Evolutionary conservation across 2,797 vertebrate species (phyloP).

Genomic region (Lepilemur ruficaudatus): DNA sequence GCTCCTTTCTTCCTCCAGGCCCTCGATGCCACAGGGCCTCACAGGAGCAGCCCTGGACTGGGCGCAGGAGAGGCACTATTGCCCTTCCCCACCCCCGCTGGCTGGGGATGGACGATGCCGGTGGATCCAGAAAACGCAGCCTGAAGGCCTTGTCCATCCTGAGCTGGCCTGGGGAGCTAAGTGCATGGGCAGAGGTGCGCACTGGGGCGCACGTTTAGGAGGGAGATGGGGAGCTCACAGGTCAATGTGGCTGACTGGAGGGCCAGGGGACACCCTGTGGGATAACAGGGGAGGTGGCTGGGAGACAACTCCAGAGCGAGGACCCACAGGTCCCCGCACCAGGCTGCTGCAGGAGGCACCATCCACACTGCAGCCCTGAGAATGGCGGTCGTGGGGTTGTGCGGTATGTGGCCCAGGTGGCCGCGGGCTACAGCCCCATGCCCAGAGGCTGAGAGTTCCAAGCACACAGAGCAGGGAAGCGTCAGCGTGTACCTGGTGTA

Average conservation of each 20-base stretch:
- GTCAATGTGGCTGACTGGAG: background rate
- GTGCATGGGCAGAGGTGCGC: background rate
- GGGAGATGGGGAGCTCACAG: background rate
- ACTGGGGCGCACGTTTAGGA: fast-evolving
- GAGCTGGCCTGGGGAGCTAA: background rate
- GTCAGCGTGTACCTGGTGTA: background rate
- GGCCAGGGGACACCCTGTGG: background rate
- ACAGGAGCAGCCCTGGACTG: background rate
- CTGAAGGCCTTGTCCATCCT: background rate
- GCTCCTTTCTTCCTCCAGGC: background rate
- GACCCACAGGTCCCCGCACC: fast-evolving
- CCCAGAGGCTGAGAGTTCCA: background rate
- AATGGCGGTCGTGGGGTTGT: fast-evolving
- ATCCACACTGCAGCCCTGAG: background rate
- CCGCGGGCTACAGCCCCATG: fast-evolving
- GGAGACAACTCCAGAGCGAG: background rate
- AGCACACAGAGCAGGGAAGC: no score
- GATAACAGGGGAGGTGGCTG: background rate
- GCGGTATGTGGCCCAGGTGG: background rate
- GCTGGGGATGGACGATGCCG: background rate
- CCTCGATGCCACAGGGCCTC: background rate
- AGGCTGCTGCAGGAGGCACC: background rate
- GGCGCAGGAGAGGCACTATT: background rate
- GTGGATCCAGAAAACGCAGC: background rate
- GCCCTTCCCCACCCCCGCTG: fast-evolving